phyloP scores from a whole-genome alignment of 2,113 vertebrate genomes.

The Cathartes aura region DNA sequence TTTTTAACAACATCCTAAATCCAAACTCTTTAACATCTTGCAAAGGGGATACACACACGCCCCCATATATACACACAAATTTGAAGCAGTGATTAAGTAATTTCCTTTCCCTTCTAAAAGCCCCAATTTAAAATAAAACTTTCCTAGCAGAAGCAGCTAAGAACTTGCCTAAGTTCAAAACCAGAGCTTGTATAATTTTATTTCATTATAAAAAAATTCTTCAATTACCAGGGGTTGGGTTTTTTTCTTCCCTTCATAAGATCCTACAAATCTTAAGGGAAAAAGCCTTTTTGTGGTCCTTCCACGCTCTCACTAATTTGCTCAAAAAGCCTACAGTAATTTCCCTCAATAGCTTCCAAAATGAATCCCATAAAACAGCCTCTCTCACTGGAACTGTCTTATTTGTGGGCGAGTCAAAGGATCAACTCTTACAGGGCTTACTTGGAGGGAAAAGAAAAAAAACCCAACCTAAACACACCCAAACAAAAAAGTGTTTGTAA shows the following conservation, averaged over 20 bases:
- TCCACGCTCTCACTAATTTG: not conserved
- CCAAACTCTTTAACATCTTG: not conserved
- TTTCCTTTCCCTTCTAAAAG: not conserved
- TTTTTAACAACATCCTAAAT: not conserved
- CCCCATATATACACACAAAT: not conserved
- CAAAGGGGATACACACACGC: not conserved
- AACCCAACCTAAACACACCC: not conserved
- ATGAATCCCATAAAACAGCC: not conserved
- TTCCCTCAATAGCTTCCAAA: conserved; percentile 37
- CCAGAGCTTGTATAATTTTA: not conserved
- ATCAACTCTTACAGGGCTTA: not conserved
- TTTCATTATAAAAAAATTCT: not conserved
- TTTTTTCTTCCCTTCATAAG: not conserved
- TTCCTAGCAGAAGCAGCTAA: not conserved
- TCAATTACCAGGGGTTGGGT: not conserved
- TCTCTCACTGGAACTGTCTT: not conserved
- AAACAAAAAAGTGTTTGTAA: not conserved
- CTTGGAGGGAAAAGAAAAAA: fast-evolving
- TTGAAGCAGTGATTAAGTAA: not conserved
- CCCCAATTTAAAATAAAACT: not conserved
- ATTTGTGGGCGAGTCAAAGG: not conserved
- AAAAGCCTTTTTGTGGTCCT: conserved; percentile 10
- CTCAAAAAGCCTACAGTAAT: conserved; percentile 27
- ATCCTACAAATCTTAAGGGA: not conserved
- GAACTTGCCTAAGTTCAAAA: not conserved